These are phyloP conservation scores for Erinaceus europaeus DNA, from an alignment of 2,113 vertebrate genomes.

Conservation along the genomic window DNA sequence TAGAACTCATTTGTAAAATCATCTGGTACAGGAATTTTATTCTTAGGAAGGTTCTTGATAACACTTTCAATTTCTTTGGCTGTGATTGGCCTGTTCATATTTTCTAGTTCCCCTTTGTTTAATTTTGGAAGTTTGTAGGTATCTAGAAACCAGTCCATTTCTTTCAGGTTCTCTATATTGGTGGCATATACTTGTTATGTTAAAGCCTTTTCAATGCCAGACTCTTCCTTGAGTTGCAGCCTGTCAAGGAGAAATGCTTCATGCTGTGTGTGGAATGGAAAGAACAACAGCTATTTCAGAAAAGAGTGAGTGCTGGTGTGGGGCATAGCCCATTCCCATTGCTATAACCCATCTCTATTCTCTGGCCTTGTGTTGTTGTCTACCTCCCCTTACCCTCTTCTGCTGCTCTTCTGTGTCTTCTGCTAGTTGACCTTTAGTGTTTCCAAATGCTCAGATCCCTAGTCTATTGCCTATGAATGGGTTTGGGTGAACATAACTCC, in stretches of 20 bases:
- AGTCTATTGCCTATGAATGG: not conserved
- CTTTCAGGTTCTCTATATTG: too few relatives aligned
- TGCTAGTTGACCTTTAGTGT: too few relatives aligned
- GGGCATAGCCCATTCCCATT: not conserved
- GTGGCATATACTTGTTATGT: too few relatives aligned
- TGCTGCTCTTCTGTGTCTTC: too few relatives aligned
- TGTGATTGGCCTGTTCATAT: too few relatives aligned
- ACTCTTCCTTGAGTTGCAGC: not conserved
- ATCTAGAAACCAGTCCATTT: too few relatives aligned
- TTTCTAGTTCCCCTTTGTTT: too few relatives aligned
- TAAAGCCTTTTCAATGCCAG: constrained; percentile 15
- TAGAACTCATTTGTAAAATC: too few relatives aligned
- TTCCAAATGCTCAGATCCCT: not conserved
- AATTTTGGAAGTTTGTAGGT: too few relatives aligned
- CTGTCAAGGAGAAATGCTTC: not conserved
- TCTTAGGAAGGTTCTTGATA: too few relatives aligned
- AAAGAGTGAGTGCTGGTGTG: not conserved
- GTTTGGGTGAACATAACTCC: constrained; percentile 7
- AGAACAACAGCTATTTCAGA: constrained; percentile 2
- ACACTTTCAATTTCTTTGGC: too few relatives aligned
- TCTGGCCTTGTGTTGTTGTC: not conserved
- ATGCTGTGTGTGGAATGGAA: not conserved
- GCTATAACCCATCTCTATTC: not conserved
- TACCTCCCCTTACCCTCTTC: not conserved
- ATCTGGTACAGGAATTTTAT: too few relatives aligned